A percentile compares a stretch with the other conserved stretches of the same genome.
Evolutionary conservation across 1,140 invertebrate species (phyloP).

Genomic region (Triops longicaudatus): DNA sequence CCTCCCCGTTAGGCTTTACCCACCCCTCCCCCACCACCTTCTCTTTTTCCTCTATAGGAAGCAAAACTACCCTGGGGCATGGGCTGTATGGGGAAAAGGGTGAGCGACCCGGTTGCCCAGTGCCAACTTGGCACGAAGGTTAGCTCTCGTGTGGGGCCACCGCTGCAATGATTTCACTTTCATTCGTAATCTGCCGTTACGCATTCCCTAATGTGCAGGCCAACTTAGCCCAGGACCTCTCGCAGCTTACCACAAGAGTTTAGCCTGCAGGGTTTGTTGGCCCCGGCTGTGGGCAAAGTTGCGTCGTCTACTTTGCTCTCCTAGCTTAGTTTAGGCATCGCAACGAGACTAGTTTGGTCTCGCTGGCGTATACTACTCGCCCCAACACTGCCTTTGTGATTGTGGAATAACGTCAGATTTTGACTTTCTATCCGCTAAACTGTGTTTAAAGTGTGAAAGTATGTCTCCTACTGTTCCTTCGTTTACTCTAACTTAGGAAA

Average conservation of each 20-base stretch:
- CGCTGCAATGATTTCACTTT: background rate
- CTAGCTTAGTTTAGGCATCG: background rate
- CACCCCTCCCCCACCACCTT: background rate
- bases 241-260: too few species aligned
- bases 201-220: too few species aligned
- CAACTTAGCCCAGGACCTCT: too few species aligned
- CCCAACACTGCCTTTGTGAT: constrained; percentile 11
- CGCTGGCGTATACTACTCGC: background rate
- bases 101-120: background rate
- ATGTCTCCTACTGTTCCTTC: too few species aligned
- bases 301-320: background rate
- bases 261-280: too few species aligned
- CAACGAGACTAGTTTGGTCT: constrained; percentile 8
- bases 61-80: background rate
- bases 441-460: background rate
- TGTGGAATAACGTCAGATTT: background rate
- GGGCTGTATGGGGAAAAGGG: background rate
- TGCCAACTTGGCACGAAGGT: background rate
- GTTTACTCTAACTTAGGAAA: too few species aligned
- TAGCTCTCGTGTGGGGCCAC: background rate
- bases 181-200: background rate
- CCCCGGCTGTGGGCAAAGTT: too few species aligned
- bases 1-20: background rate
- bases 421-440: background rate
- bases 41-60: background rate